These are phyloP conservation scores for Corvus moneduloides DNA, from an alignment of 2,113 vertebrate species.

Conservation along the genomic window DNA sequence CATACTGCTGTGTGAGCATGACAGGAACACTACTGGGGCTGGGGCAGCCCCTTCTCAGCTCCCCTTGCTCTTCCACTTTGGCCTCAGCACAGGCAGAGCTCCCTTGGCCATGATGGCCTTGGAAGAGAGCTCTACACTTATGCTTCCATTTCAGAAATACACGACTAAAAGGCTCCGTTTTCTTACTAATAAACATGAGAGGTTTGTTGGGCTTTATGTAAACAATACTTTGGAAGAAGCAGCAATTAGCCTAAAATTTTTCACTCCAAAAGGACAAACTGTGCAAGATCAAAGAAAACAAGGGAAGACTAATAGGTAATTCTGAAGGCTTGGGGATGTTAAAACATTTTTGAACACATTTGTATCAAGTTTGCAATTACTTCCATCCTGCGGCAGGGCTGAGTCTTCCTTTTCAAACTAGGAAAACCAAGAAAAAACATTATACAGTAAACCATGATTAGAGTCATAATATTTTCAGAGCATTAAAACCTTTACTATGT, in stretches of 20 bases:
- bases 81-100: background rate
- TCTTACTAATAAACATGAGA: background rate
- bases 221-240: background rate
- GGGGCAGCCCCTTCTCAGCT: background rate
- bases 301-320: background rate
- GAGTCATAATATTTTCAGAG: background rate
- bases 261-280: background rate
- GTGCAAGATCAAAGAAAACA: background rate
- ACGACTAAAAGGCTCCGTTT: background rate
- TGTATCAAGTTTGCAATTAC: background rate
- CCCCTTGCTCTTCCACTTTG: background rate
- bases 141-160: background rate
- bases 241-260: background rate
- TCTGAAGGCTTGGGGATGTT: background rate
- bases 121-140: background rate
- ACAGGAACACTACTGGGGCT: background rate
- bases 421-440: background rate
- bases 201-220: background rate
- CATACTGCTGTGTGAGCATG: fast-evolving
- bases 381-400: background rate
- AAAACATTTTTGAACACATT: background rate
- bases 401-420: background rate
- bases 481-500: background rate
- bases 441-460: background rate
- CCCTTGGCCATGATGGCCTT: background rate